Base-by-base conservation (phyloP, 2,888 invertebrate genomes). In the Epinotia demarniana region DNA sequence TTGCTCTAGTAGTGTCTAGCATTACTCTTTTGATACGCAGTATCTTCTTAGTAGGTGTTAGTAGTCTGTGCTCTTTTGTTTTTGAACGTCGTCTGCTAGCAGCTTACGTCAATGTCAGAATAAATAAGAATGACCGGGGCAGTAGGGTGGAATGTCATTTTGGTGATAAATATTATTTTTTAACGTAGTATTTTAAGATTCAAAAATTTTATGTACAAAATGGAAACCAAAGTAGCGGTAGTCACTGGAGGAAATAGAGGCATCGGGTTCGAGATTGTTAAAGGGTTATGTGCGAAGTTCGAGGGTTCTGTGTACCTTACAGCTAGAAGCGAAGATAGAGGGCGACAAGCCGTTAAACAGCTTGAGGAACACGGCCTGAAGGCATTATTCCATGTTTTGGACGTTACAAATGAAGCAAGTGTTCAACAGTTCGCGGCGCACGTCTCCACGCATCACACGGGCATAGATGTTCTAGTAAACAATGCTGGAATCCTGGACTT, bases 401-500 rank as follows among this genome's bases (percentile, higher is more conserved):
- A 97, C 84, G 95, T 97, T 77, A 95, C 95, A 67, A 94, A 95
- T 82, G 92, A 95, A 81, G 89, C 91, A 9, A 97, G 96, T 84
- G 91, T 97, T 76, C 88, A 94, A 78, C 90, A 87, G 27, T 95
- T 97, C 79, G 93, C 93, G 58, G 90, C 95, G 77, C 94, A 95
- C 84, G 89, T 97, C 76, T 89, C 95, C 80, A 89, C 92, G 75
- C 95, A 94, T 76, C 94, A 97, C 86, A 95, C 95, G 46, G 96
- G 97, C 27, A 91, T 97, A 75, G 97, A 97, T 89, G 90, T 97
- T 78, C 92, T 97, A 68, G 95, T 97, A 78, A 97, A 97, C 88
- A 97, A 97, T 91, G 97, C 97, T 81, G 97, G 96, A 39, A 96
- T 97, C 81, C 95, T 96, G 43, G 97, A 95, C 86, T 96, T 96